Base-by-base conservation (phyloP, 2,888 invertebrate species). In the Buathra laborator region DNA sequence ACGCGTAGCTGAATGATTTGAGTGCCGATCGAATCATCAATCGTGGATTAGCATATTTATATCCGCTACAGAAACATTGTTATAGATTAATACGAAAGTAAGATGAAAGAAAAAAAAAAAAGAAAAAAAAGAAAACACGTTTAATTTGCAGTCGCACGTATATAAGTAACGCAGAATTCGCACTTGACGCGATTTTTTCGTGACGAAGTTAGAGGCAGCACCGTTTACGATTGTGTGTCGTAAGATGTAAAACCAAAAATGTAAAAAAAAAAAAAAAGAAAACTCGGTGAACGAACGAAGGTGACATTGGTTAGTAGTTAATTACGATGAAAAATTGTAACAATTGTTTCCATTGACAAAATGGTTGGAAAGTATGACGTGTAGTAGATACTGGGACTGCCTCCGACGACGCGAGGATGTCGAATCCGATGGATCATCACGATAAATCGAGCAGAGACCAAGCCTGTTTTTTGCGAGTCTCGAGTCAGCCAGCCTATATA, bases 141-240 rank as follows among this genome's bases (percentile, higher is more conserved):
- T 72, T 79, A 37, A 67, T 79, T 79, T 82, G 79, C 62, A 76
- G 66, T 66, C 82, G 85, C 85, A 79, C 85, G 81, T 79, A 78
- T 81, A 48, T 14, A 29, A 66, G 78, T 48, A 78, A 79, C 85
- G 85, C 85, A 84, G 66, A 62, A 82, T 85, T 77, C 68, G 76
- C 81, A 81, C 81, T 77, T 77, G 72, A 62, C 68, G 72, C 74
- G 77, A 81, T 81, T 85, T 82, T 85, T 70, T 76, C 85, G 85
- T 85, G 82, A 85, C 81, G 78, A 82, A 59, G 51, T 79, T 79
- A 78, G 82, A 85, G 82, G 85, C 85, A 85, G 85, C 79, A 79
- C 82, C 66, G 56, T 70, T 37, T 53, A 19, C 53, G 56, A 75
- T 74, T 66, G 12, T 12, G 37, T 24, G 24, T 24, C 24, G 24